These are phyloP conservation scores for Pogoniulus pusillus DNA, from an alignment of 2,797 vertebrate genomes.

Conservation along the genomic window DNA sequence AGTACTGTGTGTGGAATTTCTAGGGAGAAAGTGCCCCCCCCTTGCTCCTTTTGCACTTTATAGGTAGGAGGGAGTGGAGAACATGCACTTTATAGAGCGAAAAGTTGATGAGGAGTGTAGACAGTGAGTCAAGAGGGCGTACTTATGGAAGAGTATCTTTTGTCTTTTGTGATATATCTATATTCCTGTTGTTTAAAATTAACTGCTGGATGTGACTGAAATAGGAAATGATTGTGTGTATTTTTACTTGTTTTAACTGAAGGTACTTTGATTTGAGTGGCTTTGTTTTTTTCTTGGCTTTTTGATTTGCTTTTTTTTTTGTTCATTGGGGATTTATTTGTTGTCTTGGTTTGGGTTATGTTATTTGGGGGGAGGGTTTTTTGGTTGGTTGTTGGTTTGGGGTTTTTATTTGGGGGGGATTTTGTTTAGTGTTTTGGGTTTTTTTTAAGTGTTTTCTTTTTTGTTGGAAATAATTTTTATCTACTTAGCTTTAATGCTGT, in stretches of 20 bases:
- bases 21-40: neutral
- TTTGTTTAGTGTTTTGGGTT: neutral
- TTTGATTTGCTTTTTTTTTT: too few species aligned
- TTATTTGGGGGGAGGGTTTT: too few species aligned
- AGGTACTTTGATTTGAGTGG: neutral
- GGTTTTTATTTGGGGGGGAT: too few species aligned
- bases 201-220: constrained; percentile 22
- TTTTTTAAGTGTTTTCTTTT: neutral
- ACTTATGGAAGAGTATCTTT: neutral
- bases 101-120: neutral
- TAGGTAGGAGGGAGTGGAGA: neutral
- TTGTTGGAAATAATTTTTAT: neutral
- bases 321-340: too few species aligned
- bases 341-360: too few species aligned
- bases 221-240: constrained; percentile 28
- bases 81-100: neutral
- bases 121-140: neutral
- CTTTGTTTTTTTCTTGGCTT: neutral
- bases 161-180: constrained; percentile 27
- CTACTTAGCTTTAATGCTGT: neutral
- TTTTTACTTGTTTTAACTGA: neutral
- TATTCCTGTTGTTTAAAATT: constrained; percentile 26
- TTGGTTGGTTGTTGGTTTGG: too few species aligned
- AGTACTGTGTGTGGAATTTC: neutral
- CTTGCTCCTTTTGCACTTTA: neutral